A percentile compares a stretch with the other conserved stretches of the same genome.
These are phyloP conservation scores for Magallana nippona DNA, from an alignment of 2,888 invertebrate genomes.

Conservation along the genomic window DNA sequence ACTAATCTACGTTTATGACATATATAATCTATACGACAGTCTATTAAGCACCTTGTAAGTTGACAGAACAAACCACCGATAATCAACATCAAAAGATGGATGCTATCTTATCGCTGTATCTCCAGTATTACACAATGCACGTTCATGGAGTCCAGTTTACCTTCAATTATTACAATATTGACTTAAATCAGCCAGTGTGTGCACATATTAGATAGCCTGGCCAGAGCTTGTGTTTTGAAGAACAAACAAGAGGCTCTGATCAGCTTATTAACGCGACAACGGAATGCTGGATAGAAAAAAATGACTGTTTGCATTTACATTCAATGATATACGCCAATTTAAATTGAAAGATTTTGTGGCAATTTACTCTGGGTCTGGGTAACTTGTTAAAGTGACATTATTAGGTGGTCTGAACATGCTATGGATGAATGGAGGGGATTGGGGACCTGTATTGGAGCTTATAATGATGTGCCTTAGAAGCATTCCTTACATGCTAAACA, in stretches of 20 bases:
- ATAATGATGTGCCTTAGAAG: constrained; percentile 6
- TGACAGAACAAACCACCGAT: background rate
- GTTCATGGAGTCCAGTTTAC: background rate
- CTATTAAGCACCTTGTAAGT: constrained; percentile 17
- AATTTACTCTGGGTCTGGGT: constrained; percentile 7
- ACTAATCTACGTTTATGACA: constrained; percentile 10
- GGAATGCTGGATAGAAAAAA: constrained; percentile 17
- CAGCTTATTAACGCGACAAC: constrained; percentile 26
- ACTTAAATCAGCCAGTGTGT: constrained; percentile 1
- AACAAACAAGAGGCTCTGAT: constrained; percentile 16
- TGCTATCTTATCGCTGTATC: constrained; percentile 9
- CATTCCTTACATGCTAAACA: background rate
- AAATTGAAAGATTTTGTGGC: constrained; percentile 25
- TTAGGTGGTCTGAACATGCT: background rate
- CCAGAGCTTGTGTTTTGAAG: background rate
- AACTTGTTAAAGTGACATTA: constrained; percentile 28
- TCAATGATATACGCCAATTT: constrained; percentile 32
- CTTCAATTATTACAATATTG: constrained; percentile 26
- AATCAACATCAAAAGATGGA: constrained; percentile 30
- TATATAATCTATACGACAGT: constrained; percentile 4
- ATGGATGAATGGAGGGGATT: background rate
- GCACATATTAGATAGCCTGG: constrained; percentile 7
- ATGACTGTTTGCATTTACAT: constrained; percentile 22
- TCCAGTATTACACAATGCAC: background rate
- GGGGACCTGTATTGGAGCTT: background rate